phyloP scores from a whole-genome alignment of 1,140 invertebrate genomes.

The Aphaenogaster floridana region DNA sequence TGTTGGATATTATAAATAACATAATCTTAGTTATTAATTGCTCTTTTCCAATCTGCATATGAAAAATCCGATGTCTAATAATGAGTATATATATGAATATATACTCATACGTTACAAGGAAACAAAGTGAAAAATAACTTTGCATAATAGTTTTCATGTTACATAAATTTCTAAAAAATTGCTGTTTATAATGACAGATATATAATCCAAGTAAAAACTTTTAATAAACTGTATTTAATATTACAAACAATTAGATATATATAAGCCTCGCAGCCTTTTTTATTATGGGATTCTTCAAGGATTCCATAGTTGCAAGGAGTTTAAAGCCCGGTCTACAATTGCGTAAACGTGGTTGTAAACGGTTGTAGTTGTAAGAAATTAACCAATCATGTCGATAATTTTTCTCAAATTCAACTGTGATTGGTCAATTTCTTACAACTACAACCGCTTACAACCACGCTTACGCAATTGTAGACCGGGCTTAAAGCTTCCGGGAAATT shows the following conservation, averaged over 20 bases:
- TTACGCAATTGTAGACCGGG: too few relatives aligned
- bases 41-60: too few relatives aligned
- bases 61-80: too few relatives aligned
- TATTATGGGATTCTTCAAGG: neutral
- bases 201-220: neutral
- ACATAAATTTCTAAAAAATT: slow-evolving; percentile 5
- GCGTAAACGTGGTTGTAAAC: too few relatives aligned
- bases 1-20: too few relatives aligned
- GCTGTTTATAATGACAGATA: neutral
- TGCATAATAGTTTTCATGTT: neutral
- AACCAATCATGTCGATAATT: too few relatives aligned
- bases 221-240: neutral
- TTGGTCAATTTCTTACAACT: too few relatives aligned
- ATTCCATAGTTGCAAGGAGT: neutral
- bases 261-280: neutral
- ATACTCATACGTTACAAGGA: neutral
- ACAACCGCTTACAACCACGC: too few relatives aligned
- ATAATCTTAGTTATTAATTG: too few relatives aligned
- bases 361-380: too few relatives aligned
- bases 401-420: too few relatives aligned
- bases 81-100: neutral
- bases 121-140: neutral
- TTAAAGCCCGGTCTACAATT: too few relatives aligned
- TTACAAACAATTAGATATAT: neutral
- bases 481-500: neutral